These are phyloP conservation scores for Hermaeophaga mercurialis DNA, from an alignment of 2,888 invertebrate species.

Conservation along the genomic window DNA sequence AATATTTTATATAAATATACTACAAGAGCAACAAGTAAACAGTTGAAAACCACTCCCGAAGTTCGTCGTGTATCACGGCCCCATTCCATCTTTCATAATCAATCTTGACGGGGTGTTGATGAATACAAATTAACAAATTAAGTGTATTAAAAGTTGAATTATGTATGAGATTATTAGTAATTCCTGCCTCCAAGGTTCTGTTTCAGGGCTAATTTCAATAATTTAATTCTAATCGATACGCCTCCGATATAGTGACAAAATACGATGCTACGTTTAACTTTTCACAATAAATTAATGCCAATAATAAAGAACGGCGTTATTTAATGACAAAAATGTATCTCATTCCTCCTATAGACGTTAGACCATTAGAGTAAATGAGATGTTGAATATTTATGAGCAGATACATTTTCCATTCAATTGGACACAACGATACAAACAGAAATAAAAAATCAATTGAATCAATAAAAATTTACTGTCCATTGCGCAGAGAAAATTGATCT, in stretches of 20 bases:
- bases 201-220: constrained; percentile 13
- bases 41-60: constrained; percentile 14
- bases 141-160: constrained; percentile 28
- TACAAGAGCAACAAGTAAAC: constrained; percentile 23
- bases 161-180: constrained; percentile 20
- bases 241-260: too few species aligned
- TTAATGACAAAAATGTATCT: too few species aligned
- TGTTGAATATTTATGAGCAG: too few species aligned
- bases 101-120: constrained; percentile 29
- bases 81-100: constrained; percentile 25
- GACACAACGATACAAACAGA: not conserved
- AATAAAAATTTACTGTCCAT: constrained; percentile 13
- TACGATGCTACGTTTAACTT: too few species aligned
- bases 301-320: too few species aligned
- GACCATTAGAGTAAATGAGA: too few species aligned
- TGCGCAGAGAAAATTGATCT: constrained; percentile 12
- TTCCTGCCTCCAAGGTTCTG: not conserved
- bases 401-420: not conserved
- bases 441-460: constrained; percentile 1
- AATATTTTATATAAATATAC: too few species aligned
- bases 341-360: too few species aligned
- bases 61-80: constrained; percentile 1
- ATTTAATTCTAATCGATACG: constrained; percentile 2
- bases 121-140: constrained; percentile 27
- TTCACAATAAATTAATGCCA: too few species aligned